A percentile compares a stretch with the other conserved stretches of the same genome.
phyloP scores from a whole-genome alignment of 2,113 vertebrate genomes.

The Myotis davidii region DNA sequence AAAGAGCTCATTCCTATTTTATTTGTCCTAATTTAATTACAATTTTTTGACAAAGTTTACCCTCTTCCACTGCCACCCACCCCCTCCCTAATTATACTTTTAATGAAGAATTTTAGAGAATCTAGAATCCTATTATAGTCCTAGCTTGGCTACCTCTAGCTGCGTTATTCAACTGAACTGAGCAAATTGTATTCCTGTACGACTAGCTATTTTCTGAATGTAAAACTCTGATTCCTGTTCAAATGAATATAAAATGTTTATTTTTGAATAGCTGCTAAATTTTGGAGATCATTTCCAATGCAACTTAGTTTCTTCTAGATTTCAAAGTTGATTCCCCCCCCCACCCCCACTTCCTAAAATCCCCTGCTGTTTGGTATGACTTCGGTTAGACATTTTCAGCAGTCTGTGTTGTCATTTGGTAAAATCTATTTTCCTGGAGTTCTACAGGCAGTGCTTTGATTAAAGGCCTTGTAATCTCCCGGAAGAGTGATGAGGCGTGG shows the following conservation, averaged over 20 bases:
- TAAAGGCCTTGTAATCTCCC: neutral
- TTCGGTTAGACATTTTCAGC: neutral
- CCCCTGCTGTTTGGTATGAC: neutral
- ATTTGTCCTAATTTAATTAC: constrained; percentile 1
- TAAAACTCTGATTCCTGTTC: constrained; percentile 32
- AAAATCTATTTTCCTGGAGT: neutral
- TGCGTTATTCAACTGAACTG: neutral
- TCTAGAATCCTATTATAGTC: neutral
- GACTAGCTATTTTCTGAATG: constrained; percentile 35
- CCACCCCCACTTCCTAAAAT: neutral
- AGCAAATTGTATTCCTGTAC: neutral
- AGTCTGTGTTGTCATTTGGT: neutral
- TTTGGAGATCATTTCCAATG: constrained; percentile 38
- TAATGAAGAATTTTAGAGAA: constrained; percentile 24
- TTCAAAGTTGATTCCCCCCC: neutral
- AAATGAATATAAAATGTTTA: constrained; percentile 33
- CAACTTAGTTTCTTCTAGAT: neutral
- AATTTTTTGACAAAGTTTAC: neutral
- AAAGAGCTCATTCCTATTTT: neutral
- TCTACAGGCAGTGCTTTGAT: constrained; percentile 40
- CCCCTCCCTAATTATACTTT: neutral
- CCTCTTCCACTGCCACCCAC: neutral
- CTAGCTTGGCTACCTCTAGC: neutral
- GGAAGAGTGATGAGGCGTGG: neutral
- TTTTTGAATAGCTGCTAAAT: neutral